Percentiles rank a stretch among this genome's conserved stretches.
Conservation (phyloP, 2,888 invertebrate species). For the Drosophila aldrichi region DNA sequence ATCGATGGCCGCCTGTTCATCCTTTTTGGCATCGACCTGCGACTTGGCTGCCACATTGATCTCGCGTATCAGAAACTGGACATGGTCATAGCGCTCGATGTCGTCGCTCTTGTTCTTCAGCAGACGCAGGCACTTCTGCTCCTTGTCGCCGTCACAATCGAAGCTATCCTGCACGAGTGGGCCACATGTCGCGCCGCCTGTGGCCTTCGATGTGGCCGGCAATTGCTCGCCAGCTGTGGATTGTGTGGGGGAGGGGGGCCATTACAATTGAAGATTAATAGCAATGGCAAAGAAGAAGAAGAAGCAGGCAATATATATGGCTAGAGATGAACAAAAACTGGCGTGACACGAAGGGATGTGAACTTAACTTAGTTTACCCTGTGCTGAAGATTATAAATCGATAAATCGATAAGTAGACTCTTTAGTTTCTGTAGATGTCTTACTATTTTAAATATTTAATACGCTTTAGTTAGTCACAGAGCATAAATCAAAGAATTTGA, state of each 20-base stretch:
- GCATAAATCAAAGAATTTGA: too few relatives aligned
- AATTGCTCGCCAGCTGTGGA: constrained; percentile 52
- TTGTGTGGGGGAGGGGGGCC: too few relatives aligned
- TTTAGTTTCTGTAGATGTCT: too few relatives aligned
- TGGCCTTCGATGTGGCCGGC: constrained; percentile 53
- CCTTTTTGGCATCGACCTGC: constrained; percentile 87
- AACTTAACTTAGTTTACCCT: neutral
- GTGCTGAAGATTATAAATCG: too few relatives aligned
- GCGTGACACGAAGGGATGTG: neutral
- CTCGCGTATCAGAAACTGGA: constrained; percentile 96
- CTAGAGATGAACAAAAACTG: neutral
- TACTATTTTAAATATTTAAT: too few relatives aligned
- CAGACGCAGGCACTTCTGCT: constrained; percentile 82
- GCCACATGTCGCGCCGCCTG: constrained; percentile 34
- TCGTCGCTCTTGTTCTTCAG: constrained; percentile 85
- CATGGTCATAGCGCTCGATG: constrained; percentile 90
- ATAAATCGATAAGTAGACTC: too few relatives aligned
- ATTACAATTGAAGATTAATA: constrained; percentile 47
- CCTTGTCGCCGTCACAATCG: constrained; percentile 80
- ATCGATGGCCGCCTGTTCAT: constrained; percentile 71
- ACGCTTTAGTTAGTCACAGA: too few relatives aligned
- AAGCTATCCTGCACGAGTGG: constrained; percentile 76
- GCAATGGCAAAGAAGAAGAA: neutral
- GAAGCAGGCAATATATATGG: neutral
- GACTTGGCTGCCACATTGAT: constrained; percentile 86